Conservation (phyloP, 2,113 vertebrate genomes). For the Nipponia nippon region DNA sequence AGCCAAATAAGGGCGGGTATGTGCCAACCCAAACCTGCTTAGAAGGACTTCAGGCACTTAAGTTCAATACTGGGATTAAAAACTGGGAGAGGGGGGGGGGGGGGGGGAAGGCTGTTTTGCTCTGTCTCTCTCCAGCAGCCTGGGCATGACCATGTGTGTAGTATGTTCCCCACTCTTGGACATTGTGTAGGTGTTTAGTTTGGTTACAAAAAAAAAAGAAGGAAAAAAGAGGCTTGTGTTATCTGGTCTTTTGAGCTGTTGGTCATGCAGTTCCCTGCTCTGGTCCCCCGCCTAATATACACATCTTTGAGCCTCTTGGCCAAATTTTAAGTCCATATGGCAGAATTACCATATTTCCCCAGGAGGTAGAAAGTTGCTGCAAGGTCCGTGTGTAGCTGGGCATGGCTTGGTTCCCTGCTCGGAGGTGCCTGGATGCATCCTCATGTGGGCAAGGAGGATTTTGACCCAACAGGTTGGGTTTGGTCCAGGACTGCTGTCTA, state of each 20-base stretch:
- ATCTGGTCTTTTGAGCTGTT: neutral
- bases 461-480: neutral
- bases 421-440: neutral
- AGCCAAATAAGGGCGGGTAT: neutral
- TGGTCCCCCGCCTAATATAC: neutral
- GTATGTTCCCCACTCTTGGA: neutral
- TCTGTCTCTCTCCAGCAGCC: neutral
- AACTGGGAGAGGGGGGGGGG: no score
- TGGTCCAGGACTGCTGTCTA: neutral
- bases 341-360: neutral
- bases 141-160: neutral
- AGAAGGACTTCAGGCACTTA: neutral
- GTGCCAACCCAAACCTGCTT: neutral
- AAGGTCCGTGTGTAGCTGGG: neutral
- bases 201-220: neutral
- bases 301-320: neutral
- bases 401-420: accelerated
- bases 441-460: neutral
- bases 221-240: neutral
- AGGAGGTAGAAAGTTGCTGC: neutral
- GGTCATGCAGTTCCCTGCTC: neutral
- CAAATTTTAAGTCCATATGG: neutral
- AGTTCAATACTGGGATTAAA: neutral
- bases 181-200: neutral
- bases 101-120: neutral